A percentile compares a stretch with the other conserved stretches of the same genome.
Evolutionary conservation across 2,113 vertebrate genomes (phyloP).

Genomic region (Sylvilagus bachmani): DNA sequence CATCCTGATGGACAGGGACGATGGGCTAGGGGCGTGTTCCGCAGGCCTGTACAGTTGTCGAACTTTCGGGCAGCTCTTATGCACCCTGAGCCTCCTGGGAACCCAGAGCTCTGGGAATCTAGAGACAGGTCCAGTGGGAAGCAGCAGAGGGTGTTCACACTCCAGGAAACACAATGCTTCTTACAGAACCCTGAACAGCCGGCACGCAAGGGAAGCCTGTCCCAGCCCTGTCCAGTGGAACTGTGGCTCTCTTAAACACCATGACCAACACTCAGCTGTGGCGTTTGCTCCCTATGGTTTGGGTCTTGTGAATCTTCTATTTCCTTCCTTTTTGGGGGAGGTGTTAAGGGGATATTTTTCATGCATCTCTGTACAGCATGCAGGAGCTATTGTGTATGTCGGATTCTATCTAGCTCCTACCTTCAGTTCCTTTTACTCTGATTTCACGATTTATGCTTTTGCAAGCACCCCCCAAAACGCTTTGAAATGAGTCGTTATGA

Average conservation of each 20-base stretch:
- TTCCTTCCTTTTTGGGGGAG: neutral
- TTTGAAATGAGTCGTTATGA: neutral
- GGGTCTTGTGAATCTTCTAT: neutral
- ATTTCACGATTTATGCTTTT: neutral
- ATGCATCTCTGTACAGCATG: neutral
- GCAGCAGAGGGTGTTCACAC: accelerated
- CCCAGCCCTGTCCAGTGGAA: neutral
- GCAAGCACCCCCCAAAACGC: neutral
- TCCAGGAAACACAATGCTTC: neutral
- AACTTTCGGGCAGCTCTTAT: neutral
- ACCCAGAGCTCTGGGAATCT: neutral
- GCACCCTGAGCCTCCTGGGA: neutral
- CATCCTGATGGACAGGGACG: neutral
- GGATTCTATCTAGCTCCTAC: neutral
- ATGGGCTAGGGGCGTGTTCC: neutral
- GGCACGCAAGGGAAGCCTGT: neutral
- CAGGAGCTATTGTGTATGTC: neutral
- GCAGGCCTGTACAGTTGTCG: neutral
- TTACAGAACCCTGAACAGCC: neutral
- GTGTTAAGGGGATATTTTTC: neutral
- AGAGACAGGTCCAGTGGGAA: neutral
- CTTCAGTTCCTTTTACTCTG: neutral
- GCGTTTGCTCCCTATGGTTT: neutral
- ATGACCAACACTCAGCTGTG: neutral
- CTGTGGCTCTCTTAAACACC: neutral